These are phyloP conservation scores for Pomacea maculata DNA, from an alignment of 1,140 invertebrate species.

Conservation along the genomic window DNA sequence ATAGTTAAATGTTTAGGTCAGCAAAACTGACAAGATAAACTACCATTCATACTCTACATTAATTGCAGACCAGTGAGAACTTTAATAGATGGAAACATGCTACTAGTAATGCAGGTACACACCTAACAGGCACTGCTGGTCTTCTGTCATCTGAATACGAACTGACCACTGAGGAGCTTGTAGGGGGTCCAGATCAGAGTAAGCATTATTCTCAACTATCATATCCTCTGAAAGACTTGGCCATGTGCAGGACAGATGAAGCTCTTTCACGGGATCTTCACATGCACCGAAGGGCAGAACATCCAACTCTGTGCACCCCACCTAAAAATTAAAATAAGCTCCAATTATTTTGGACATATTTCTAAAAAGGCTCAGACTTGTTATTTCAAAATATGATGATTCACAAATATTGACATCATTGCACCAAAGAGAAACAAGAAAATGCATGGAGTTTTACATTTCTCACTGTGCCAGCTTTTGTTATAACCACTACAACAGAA, in stretches of 20 bases:
- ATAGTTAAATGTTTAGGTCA: not conserved
- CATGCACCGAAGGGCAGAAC: conserved; percentile 85
- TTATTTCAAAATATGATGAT: no score
- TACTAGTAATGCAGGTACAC: conserved; percentile 15
- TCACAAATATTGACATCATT: no score
- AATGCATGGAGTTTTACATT: no score
- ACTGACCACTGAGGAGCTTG: conserved; percentile 81
- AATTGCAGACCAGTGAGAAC: not conserved
- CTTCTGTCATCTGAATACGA: conserved; percentile 62
- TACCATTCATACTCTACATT: not conserved
- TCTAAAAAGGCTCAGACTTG: no score
- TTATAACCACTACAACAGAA: no score
- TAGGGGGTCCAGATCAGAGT: conserved; percentile 84
- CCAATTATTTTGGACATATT: no score
- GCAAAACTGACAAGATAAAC: no score
- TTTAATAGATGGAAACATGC: no score
- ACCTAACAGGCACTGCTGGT: conserved; percentile 65
- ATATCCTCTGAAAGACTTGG: conserved; percentile 84
- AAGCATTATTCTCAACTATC: conserved; percentile 86
- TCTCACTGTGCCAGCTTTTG: no score
- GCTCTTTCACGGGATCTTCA: conserved; percentile 81
- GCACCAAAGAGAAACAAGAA: no score
- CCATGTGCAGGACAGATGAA: conserved; percentile 88
- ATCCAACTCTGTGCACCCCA: conserved; percentile 68
- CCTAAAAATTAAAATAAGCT: not conserved